phyloP scores from a whole-genome alignment of 2,888 invertebrate species.

The Muscina levida region DNA sequence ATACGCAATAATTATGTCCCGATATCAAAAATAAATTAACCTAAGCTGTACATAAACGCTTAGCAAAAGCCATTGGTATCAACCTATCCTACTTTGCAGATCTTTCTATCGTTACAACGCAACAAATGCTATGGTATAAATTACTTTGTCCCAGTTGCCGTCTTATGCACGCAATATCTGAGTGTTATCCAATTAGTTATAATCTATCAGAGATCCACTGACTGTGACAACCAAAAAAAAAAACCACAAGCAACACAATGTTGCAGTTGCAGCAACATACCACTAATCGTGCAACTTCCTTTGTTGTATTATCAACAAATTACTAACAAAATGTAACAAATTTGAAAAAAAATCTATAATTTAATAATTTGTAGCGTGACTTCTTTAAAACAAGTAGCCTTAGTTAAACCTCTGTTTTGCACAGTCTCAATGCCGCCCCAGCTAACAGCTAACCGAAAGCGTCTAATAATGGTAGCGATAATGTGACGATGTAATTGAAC shows the following conservation, averaged over 20 bases:
- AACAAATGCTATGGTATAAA: too few species aligned
- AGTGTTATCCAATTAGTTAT: background rate
- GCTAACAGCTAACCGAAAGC: slow-evolving; percentile 39
- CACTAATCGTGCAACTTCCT: too few species aligned
- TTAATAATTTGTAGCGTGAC: slow-evolving; percentile 58
- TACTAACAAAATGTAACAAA: slow-evolving; percentile 26
- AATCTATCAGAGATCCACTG: background rate
- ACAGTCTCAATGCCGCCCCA: slow-evolving; percentile 40
- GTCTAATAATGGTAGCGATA: slow-evolving; percentile 50
- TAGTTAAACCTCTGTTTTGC: slow-evolving; percentile 13
- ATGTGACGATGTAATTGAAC: slow-evolving; percentile 58
- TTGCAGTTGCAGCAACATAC: background rate
- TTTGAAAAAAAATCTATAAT: slow-evolving; percentile 45
- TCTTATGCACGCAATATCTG: background rate
- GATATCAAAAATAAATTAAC: too few species aligned
- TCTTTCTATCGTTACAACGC: too few species aligned
- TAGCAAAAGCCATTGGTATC: too few species aligned
- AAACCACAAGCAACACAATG: background rate
- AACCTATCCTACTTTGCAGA: too few species aligned
- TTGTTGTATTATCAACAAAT: slow-evolving; percentile 36
- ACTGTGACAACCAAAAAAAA: too few species aligned
- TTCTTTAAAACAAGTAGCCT: slow-evolving; percentile 61
- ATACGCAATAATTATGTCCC: too few species aligned
- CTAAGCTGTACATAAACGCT: too few species aligned
- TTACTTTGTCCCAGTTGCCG: too few species aligned